A percentile compares a stretch with the other conserved stretches of the same genome.
These are phyloP conservation scores for Tamias sibiricus DNA, from an alignment of 2,113 vertebrate species.

Conservation along the genomic window DNA sequence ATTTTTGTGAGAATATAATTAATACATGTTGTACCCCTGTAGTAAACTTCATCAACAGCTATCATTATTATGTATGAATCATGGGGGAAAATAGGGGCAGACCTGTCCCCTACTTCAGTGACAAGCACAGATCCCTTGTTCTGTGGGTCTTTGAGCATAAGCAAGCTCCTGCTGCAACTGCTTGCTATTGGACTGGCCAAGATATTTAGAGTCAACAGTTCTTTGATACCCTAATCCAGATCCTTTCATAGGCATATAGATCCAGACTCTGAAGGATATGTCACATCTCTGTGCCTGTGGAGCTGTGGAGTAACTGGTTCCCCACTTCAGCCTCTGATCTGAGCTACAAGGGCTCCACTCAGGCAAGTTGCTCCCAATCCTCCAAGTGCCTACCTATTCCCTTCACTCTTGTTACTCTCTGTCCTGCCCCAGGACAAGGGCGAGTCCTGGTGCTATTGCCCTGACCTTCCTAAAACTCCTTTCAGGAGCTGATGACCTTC, in stretches of 20 bases:
- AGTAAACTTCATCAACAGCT: not conserved
- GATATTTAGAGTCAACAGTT: not conserved
- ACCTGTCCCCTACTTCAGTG: not conserved
- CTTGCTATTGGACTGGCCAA: too few species aligned
- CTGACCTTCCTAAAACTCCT: not conserved
- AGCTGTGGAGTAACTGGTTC: accelerated
- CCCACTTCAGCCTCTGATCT: not conserved
- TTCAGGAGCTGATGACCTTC: not conserved
- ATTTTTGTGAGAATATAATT: not conserved
- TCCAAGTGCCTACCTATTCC: not conserved
- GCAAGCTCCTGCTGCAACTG: not conserved
- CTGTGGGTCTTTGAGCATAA: not conserved
- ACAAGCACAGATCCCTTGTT: not conserved
- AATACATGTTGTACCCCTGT: not conserved
- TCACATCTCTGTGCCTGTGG: not conserved
- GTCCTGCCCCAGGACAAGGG: not conserved
- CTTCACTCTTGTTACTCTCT: not conserved
- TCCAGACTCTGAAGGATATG: not conserved
- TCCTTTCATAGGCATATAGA: not conserved
- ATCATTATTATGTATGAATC: not conserved
- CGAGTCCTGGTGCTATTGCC: not conserved
- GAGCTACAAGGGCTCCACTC: not conserved
- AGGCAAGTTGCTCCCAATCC: accelerated
- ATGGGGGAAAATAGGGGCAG: not conserved
- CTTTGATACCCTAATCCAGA: not conserved